phyloP scores from a whole-genome alignment of 2,888 invertebrate genomes.

The Therioaphis trifolii region DNA sequence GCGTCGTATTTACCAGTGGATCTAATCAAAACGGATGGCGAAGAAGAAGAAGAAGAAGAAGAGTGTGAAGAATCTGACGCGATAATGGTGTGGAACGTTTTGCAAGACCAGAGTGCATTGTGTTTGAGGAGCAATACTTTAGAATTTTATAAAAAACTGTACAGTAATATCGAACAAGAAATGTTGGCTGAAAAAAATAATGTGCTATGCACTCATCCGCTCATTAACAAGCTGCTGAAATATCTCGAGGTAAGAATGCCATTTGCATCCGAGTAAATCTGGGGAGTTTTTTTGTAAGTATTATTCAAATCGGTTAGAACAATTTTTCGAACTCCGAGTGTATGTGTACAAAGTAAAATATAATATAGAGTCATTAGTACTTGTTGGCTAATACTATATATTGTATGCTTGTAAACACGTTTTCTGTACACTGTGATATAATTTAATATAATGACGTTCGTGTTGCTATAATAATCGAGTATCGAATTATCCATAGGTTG shows the following conservation, averaged over 20 bases:
- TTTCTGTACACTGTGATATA: no score
- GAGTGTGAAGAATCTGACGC: background rate
- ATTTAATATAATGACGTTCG: no score
- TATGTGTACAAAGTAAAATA: no score
- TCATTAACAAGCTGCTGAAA: slow-evolving; percentile 39
- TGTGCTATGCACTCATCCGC: slow-evolving; percentile 9
- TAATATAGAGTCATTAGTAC: no score
- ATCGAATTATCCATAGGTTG: slow-evolving; percentile 19
- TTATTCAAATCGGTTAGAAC: no score
- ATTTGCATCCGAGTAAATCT: background rate
- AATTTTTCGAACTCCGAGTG: no score
- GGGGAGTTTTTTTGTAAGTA: no score
- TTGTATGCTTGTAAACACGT: no score
- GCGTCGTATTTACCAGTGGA: slow-evolving; percentile 9
- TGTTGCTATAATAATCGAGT: no score
- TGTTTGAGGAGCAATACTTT: slow-evolving; percentile 1
- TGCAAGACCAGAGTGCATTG: slow-evolving; percentile 23
- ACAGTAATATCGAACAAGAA: slow-evolving; percentile 32
- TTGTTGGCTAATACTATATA: no score
- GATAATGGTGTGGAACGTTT: slow-evolving; percentile 18
- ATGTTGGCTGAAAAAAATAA: background rate
- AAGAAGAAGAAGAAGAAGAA: background rate
- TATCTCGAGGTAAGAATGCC: background rate
- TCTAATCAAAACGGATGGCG: background rate
- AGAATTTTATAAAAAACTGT: slow-evolving; percentile 36